Base-by-base conservation (phyloP, 2,113 vertebrate species). In the Apeltes quadracus region DNA sequence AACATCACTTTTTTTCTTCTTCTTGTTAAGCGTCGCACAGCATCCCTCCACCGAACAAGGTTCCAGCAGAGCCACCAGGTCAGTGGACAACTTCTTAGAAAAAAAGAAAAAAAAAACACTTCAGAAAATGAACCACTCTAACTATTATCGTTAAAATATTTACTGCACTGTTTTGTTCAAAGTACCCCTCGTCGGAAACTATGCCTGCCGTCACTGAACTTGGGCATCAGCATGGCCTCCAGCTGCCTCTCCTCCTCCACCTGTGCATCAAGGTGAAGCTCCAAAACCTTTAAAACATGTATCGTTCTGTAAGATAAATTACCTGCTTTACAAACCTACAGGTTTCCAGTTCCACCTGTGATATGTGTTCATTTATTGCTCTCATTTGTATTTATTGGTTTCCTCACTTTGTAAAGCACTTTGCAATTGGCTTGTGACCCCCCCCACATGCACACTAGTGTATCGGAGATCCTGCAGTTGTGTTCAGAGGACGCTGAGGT, bases 401-500 rank as follows among this genome's bases (percentile, higher is more conserved):
- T 50, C 0, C 48, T 0, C 9, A 23, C 16, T n/a, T 25, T 56
- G 32, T 16, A 29, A 50, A 74, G 12, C 3, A 25, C n/a, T 36
- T 25, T 58, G 6, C 32, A 22, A 55, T n/a, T n/a, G n/a, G n/a
- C n/a, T n/a, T n/a, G n/a, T n/a, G n/a, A n/a, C n/a, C 29, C 48
- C 4, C 38, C 23, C 51, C 25, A 8, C 16, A 5, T 59, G 29
- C n/a, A 59, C 51, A 51, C 23, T 56, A 95, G 94, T 82, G 83
- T 95, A 65, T 90, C 91, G 0, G 95, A 96, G 38, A 85, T 96
- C 54, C 92, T 97, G 78, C 89, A 95, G 59, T 71, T 94, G 82
- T 91, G 93, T 36, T 84, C 93, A 1, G 94, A 93, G 78, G 95
- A 98, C 18, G 94, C 96, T 0, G 97, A 98, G 87, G 94, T 95